These are phyloP conservation scores for Gonioctena quinquepunctata DNA, from an alignment of 1,140 invertebrate genomes.

Conservation along the genomic window DNA sequence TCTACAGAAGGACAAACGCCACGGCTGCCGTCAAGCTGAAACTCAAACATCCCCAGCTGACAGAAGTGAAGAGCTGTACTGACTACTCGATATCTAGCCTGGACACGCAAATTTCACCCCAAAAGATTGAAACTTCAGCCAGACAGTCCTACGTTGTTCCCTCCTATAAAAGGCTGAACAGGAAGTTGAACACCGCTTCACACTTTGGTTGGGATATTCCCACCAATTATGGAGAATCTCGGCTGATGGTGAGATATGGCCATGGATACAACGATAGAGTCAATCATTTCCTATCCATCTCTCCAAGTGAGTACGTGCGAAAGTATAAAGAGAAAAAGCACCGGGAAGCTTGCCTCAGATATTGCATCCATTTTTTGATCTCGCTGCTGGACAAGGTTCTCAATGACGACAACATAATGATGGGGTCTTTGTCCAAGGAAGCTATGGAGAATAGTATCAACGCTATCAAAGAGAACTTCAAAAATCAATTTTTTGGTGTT, in stretches of 20 bases:
- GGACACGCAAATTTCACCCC: conserved; percentile 25
- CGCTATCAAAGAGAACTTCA: conserved; percentile 26
- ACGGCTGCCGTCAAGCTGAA: conserved; percentile 26
- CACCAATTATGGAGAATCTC: conserved; percentile 23
- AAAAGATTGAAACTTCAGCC: conserved; percentile 24
- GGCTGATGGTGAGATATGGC: conserved; percentile 7
- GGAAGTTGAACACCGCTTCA: conserved; percentile 8
- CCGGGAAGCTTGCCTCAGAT: conserved; percentile 29
- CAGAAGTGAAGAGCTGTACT: conserved; percentile 10
- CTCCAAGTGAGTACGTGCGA: conserved; percentile 36
- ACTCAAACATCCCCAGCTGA: conserved; percentile 22
- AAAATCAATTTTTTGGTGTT: no score
- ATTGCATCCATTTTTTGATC: conserved; percentile 34
- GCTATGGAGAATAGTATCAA: conserved; percentile 31
- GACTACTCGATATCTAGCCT: conserved; percentile 25
- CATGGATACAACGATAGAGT: conserved; percentile 31
- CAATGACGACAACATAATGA: conserved; percentile 14
- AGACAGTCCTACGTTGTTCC: no score
- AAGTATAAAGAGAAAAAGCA: conserved; percentile 32
- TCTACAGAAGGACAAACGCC: conserved; percentile 27
- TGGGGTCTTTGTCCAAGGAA: conserved; percentile 22
- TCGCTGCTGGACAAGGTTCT: conserved; percentile 34
- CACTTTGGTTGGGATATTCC: no score
- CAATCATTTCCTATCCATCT: conserved; percentile 32
- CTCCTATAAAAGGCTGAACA: background rate